Conservation (phyloP, 2,113 vertebrate genomes). For the Actinemys pallida region DNA sequence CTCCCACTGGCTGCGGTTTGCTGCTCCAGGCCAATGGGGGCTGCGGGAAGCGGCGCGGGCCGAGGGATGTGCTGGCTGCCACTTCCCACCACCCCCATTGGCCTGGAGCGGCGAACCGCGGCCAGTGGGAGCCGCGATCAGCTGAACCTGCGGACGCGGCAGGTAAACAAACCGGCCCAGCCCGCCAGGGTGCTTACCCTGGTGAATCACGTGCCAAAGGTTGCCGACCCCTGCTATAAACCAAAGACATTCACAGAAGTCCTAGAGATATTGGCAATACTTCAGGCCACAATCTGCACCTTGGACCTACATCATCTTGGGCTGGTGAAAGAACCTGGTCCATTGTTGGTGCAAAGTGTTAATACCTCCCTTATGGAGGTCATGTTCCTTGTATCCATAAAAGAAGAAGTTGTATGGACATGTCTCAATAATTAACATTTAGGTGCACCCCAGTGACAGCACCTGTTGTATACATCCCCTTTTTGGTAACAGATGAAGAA, state of each 20-base stretch:
- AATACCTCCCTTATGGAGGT: neutral
- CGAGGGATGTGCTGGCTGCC: too few relatives aligned
- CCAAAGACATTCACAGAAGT: neutral
- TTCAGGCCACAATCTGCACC: neutral
- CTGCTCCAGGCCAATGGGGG: too few relatives aligned
- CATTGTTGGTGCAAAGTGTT: neutral
- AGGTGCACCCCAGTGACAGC: neutral
- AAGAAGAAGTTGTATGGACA: neutral
- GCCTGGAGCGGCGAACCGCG: too few relatives aligned
- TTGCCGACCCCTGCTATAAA: neutral
- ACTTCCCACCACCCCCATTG: too few relatives aligned
- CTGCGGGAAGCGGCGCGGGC: too few relatives aligned
- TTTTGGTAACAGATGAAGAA: neutral
- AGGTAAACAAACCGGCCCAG: too few relatives aligned
- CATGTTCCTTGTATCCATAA: neutral
- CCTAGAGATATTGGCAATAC: neutral
- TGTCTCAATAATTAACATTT: neutral
- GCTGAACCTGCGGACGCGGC: too few relatives aligned
- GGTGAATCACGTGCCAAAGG: too few relatives aligned
- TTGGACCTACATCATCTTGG: neutral
- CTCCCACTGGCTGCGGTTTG: too few relatives aligned
- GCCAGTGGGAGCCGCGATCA: too few relatives aligned
- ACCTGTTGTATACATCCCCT: neutral
- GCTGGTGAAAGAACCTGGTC: neutral
- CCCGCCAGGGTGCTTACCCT: too few relatives aligned